Percentiles rank a stretch among this genome's conserved stretches.
phyloP scores from a whole-genome alignment of 2,797 vertebrate genomes.

The Cossypha caffra region DNA sequence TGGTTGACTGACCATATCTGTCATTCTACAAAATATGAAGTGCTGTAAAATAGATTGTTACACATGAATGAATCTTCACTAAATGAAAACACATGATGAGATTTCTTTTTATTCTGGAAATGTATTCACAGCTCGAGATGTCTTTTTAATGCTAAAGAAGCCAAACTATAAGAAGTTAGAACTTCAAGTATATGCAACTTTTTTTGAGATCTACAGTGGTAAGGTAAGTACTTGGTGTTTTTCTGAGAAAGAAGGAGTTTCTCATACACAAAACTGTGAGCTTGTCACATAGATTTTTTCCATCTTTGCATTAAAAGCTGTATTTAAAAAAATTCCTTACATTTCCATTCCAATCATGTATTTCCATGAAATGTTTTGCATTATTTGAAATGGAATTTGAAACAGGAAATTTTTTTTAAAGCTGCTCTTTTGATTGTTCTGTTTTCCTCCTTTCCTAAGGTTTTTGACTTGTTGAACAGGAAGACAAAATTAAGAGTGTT shows the following conservation, averaged over 20 bases:
- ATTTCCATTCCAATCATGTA: not conserved
- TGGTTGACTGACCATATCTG: too few relatives aligned
- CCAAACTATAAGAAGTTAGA: slow-evolving; percentile 96
- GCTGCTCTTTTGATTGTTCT: not conserved
- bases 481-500: slow-evolving; percentile 95
- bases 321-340: not conserved
- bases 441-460: slow-evolving; percentile 67
- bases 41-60: too few relatives aligned
- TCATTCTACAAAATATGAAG: too few relatives aligned
- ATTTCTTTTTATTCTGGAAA: not conserved
- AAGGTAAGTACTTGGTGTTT: slow-evolving; percentile 81
- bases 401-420: not conserved
- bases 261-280: not conserved
- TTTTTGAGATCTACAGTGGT: slow-evolving; percentile 99
- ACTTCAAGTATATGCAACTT: slow-evolving; percentile 95
- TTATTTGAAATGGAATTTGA: not conserved
- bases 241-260: not conserved
- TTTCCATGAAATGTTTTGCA: not conserved
- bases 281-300: not conserved
- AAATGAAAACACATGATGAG: not conserved
- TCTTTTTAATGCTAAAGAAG: slow-evolving; percentile 97
- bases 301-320: not conserved
- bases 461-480: slow-evolving; percentile 95
- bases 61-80: too few relatives aligned
- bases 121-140: slow-evolving; percentile 87